These are phyloP conservation scores for Oreochromis aureus DNA, from an alignment of 2,113 vertebrate species.

Conservation along the genomic window DNA sequence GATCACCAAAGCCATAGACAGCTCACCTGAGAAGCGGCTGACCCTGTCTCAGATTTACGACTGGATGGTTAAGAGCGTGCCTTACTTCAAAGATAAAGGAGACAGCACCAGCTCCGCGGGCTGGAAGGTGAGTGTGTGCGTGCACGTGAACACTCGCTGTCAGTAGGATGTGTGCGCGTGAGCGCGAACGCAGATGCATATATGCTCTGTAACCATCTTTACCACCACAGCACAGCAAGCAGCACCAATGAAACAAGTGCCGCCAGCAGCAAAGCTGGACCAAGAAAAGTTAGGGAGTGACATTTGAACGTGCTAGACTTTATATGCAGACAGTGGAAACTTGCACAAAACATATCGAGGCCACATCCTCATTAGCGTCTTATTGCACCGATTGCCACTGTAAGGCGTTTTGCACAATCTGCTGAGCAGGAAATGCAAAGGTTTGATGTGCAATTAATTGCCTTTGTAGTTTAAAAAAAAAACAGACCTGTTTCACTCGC, in stretches of 20 bases:
- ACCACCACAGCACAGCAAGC: neutral
- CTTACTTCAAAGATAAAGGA: slow-evolving; percentile 96
- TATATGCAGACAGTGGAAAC: neutral
- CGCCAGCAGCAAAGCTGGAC: neutral
- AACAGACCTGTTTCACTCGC: neutral
- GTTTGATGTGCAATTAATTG: neutral
- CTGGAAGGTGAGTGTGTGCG: slow-evolving; percentile 87
- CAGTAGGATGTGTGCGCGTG: neutral
- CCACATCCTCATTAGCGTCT: neutral
- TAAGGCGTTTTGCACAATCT: neutral
- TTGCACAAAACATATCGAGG: neutral
- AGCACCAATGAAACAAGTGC: neutral
- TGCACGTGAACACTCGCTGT: neutral
- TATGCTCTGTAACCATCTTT: neutral
- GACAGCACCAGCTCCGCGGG: slow-evolving; percentile 94
- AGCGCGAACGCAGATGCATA: neutral
- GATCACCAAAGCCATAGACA: slow-evolving; percentile 95
- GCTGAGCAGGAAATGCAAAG: neutral
- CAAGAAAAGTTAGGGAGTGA: neutral
- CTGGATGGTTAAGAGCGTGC: slow-evolving; percentile 96
- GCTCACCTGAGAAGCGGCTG: slow-evolving; percentile 91
- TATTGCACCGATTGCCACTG: neutral
- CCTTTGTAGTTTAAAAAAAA: neutral
- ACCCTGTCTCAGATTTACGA: slow-evolving; percentile 97
- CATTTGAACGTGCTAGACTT: neutral